Percentiles rank a stretch among this genome's conserved stretches.
Conservation (phyloP, 2,113 vertebrate species). For the Malurus alboscapulatus region DNA sequence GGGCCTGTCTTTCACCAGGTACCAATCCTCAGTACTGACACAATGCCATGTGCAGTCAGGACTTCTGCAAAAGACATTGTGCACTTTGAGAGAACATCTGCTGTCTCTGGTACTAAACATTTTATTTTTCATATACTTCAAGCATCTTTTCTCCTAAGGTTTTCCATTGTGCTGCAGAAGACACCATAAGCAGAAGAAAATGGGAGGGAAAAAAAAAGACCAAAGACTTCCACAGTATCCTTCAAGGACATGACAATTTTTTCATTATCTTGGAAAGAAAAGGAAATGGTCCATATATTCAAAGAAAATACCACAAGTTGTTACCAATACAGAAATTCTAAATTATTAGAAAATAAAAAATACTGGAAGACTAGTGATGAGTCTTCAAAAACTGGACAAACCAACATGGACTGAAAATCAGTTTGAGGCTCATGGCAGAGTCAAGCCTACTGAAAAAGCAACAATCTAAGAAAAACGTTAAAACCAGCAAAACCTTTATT, state of each 20-base stretch:
- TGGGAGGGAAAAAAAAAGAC: not conserved
- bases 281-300: not conserved
- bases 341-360: not conserved
- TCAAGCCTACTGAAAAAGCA: not conserved
- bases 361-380: not conserved
- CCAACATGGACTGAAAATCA: not conserved
- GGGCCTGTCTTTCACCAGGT: not conserved
- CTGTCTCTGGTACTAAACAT: not conserved
- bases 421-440: not conserved
- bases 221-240: not conserved
- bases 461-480: not conserved
- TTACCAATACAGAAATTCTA: not conserved
- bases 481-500: not conserved
- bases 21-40: not conserved
- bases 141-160: not conserved
- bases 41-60: fast-evolving
- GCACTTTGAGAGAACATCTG: not conserved
- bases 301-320: not conserved
- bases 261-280: not conserved
- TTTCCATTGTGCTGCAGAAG: not conserved
- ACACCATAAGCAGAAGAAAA: not conserved
- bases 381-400: not conserved
- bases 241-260: not conserved
- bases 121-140: not conserved
- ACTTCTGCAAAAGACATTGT: not conserved